These are phyloP conservation scores for Leptosomus discolor DNA, from an alignment of 2,113 vertebrate species.

Conservation along the genomic window DNA sequence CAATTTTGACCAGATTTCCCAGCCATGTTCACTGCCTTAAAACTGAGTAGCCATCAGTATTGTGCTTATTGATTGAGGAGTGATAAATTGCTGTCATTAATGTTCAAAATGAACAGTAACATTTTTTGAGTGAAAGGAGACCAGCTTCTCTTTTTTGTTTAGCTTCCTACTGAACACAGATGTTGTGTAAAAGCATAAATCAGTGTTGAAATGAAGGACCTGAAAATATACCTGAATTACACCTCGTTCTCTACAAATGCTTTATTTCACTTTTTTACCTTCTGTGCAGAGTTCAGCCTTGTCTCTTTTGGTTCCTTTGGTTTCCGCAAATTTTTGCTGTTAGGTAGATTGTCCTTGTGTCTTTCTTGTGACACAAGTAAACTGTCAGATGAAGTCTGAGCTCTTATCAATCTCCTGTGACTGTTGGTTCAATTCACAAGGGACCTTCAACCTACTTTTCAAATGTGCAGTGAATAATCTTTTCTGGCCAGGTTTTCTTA, in stretches of 20 bases:
- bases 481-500: background rate
- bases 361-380: background rate
- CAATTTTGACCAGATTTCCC: background rate
- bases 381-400: background rate
- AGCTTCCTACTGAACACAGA: rapidly evolving
- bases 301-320: background rate
- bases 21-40: background rate
- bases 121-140: background rate
- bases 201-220: background rate
- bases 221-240: background rate
- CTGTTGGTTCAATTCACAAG: background rate
- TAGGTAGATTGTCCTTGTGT: background rate
- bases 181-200: background rate
- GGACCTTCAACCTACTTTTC: background rate
- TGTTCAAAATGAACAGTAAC: background rate
- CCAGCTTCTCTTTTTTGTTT: background rate
- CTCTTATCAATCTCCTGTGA: background rate
- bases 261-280: background rate
- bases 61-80: background rate
- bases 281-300: background rate
- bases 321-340: background rate
- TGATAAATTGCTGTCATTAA: background rate
- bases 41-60: background rate
- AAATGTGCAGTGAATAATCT: background rate
- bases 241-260: background rate